Base-by-base conservation (phyloP, 1,140 invertebrate genomes). In the Heliconius congener region DNA sequence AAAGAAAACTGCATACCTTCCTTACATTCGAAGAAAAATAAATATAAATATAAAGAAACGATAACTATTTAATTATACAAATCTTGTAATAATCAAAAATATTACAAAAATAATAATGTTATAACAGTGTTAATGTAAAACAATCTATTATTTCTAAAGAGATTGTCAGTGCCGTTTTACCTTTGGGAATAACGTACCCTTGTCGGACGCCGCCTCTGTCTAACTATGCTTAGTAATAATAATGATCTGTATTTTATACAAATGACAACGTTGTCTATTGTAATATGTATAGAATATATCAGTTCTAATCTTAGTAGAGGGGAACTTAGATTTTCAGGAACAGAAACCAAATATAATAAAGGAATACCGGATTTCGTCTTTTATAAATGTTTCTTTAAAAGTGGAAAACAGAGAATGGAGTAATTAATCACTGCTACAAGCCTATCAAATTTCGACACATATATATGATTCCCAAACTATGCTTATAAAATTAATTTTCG, bases 81-180 rank as follows among this genome's bases (percentile, higher is more conserved):
- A 46, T 46, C 13, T 46, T 52, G 13, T 52, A 52, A 19, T 19
- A 19, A 19, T 6, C 50, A 52, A 52, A 19, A 57, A 11, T n/a
- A 11, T 55, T 23, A 11, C 9, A 57, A 57, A 23, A n/a, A 57
- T 23, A 57, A 57, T 19, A 57, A 23, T 57, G 23, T 30, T 16
- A 66, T 30, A 66, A 30, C 9, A 71, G 79, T 84, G 83, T 83
- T 85, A 86, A 85, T 86, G 85, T 77, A 75, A 85, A 83, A 86
- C 85, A 86, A 86, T 86, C 83, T 79, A 86, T 83, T 86, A 86
- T 83, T 84, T 82, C 77, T 79, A 83, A 83, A 83, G 78, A 83
- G 83, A 84, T 83, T 80, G 81, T 81, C 52, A 50, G 34, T 37
- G 30, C 27, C 27, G 23, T 66, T 23, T 4, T 66, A 30, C 60